Evolutionary conservation across 2,888 invertebrate species (phyloP).

Genomic region (Hypena proboscidalis): DNA sequence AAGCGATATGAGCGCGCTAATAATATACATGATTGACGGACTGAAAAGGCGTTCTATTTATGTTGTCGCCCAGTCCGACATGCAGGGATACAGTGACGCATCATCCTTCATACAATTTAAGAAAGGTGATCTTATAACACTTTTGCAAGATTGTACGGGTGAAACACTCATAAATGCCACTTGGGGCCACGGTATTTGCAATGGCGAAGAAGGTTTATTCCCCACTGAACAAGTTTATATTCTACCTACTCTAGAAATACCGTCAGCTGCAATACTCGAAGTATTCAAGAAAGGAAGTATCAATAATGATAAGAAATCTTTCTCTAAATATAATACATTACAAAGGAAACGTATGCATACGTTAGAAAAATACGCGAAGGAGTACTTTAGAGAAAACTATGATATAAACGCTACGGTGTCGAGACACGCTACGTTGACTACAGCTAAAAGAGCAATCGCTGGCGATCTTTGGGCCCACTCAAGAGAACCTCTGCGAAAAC

Average conservation of each 20-base stretch:
- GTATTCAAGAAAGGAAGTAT: conserved; percentile 86
- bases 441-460: conserved; percentile 86
- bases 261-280: conserved; percentile 88
- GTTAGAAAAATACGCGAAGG: conserved; percentile 92
- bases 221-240: conserved; percentile 95
- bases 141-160: conserved; percentile 91
- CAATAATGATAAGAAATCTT: conserved; percentile 69
- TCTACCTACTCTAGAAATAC: conserved; percentile 92
- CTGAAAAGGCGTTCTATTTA: conserved; percentile 94
- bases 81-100: conserved; percentile 83
- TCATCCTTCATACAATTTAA: conserved; percentile 85
- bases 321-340: conserved; percentile 82
- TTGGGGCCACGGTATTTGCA: conserved; percentile 90
- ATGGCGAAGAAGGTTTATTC: conserved; percentile 91
- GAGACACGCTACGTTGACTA: conserved; percentile 87
- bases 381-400: conserved; percentile 89
- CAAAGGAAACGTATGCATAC: conserved; percentile 91
- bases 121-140: conserved; percentile 93
- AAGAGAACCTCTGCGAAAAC: conserved; percentile 92
- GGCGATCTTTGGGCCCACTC: conserved; percentile 94
- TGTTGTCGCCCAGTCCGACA: conserved; percentile 89
- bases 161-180: conserved; percentile 89
- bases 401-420: conserved; percentile 82
- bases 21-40: conserved; percentile 94
- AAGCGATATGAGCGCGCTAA: conserved; percentile 92